phyloP scores from a whole-genome alignment of 35 echinoderm and acorn worm genomes.

The Eucidaris tribuloides region DNA sequence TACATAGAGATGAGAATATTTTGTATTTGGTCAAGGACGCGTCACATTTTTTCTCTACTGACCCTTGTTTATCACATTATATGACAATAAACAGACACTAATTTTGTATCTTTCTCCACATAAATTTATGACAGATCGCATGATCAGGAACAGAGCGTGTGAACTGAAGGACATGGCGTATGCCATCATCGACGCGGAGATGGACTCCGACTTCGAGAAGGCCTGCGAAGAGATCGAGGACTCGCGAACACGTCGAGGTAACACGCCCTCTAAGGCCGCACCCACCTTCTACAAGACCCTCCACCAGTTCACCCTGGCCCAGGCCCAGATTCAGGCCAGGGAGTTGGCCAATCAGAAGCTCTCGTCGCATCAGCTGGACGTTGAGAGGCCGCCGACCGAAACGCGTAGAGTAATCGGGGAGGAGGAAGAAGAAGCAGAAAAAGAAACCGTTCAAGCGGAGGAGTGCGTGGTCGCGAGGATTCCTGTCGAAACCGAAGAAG shows the following conservation, averaged over 20 bases:
- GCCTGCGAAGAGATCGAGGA: conserved; percentile 69
- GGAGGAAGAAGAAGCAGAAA: not conserved
- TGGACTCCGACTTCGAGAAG: conserved; percentile 95
- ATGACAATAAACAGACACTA: too few species aligned
- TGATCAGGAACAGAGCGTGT: conserved; percentile 85
- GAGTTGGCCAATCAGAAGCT: conserved; percentile 15
- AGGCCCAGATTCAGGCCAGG: not conserved
- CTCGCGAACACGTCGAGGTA: conserved; percentile 40
- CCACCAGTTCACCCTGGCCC: not conserved
- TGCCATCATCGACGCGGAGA: conserved; percentile 90
- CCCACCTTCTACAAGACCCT: conserved; percentile 63
- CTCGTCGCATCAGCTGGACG: conserved; percentile 1
- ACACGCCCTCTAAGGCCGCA: conserved; percentile 57
- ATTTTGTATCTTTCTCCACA: too few species aligned
- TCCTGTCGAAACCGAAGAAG: conserved; percentile 55
- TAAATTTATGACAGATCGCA: conserved; percentile 73
- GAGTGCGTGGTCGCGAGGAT: conserved; percentile 29
- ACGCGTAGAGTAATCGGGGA: not conserved
- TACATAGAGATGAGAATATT: too few species aligned
- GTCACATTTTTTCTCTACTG: too few species aligned
- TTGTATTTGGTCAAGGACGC: too few species aligned
- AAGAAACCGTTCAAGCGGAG: conserved; percentile 18
- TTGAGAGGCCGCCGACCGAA: not conserved
- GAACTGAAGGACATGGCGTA: conserved; percentile 93
- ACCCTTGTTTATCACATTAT: too few species aligned